Conservation (phyloP, 2,113 vertebrate species). For the Brachirus orientalis region DNA sequence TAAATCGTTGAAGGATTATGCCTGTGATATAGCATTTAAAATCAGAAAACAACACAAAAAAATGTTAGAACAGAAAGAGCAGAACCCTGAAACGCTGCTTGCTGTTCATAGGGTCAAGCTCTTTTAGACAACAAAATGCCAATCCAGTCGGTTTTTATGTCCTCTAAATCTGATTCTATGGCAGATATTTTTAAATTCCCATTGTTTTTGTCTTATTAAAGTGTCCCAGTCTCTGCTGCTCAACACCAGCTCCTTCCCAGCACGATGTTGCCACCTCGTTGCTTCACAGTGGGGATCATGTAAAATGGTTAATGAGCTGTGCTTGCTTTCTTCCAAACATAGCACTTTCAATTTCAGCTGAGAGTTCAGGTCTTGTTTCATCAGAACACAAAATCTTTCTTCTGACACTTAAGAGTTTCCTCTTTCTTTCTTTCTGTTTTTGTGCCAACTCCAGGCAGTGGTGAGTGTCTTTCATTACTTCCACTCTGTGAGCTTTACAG, state of each 20-base stretch:
- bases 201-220: not conserved
- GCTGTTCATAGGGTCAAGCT: too few relatives aligned
- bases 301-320: conserved; percentile 56
- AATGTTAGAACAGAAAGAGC: too few relatives aligned
- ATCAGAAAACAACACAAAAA: too few relatives aligned
- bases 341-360: conserved; percentile 40
- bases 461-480: conserved; percentile 5
- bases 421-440: not conserved
- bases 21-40: too few relatives aligned
- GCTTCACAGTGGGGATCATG: conserved; percentile 36
- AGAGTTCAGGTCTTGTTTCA: conserved; percentile 20
- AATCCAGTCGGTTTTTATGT: not conserved
- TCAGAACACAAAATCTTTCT: conserved; percentile 7
- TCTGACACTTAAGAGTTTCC: not conserved
- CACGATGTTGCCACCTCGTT: conserved; percentile 38
- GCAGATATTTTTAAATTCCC: not conserved
- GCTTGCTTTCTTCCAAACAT: conserved; percentile 25
- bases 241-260: conserved; percentile 17
- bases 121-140: not conserved
- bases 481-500: not conserved
- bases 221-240: not conserved
- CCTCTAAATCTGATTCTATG: not conserved
- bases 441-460: not conserved
- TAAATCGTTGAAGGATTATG: too few relatives aligned
- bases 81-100: too few relatives aligned